These are phyloP conservation scores for Hypotaenidia philippensis DNA, from an alignment of 2,797 vertebrate species.

Conservation along the genomic window DNA sequence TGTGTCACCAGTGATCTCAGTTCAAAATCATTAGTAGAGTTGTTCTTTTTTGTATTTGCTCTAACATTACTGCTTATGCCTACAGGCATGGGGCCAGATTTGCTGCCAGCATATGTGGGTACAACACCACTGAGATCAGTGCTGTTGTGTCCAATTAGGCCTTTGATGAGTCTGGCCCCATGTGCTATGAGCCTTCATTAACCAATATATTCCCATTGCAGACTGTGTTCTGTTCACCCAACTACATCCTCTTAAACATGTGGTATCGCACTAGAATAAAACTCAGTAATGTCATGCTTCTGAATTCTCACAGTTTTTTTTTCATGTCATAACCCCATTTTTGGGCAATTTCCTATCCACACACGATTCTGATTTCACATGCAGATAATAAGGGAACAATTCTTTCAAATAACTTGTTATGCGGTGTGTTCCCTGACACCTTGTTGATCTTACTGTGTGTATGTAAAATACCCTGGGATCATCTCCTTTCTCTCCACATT, in stretches of 20 bases:
- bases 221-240: not conserved
- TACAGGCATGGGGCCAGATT: constrained; percentile 13
- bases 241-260: not conserved
- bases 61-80: not conserved
- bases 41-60: constrained; percentile 32
- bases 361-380: not conserved
- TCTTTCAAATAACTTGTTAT: not conserved
- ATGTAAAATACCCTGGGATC: not conserved
- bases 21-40: constrained; percentile 57
- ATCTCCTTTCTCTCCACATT: not conserved
- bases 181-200: not conserved
- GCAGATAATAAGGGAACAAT: not conserved
- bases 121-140: not conserved
- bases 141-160: constrained; percentile 26
- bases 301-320: not conserved
- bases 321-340: not conserved
- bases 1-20: constrained; percentile 70
- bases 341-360: not conserved
- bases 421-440: not conserved
- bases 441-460: not conserved
- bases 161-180: constrained; percentile 13
- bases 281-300: not conserved
- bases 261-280: not conserved
- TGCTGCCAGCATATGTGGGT: constrained; percentile 8
- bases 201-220: not conserved